phyloP scores from a whole-genome alignment of 2,888 invertebrate species.

The Drosophila bunnanda region DNA sequence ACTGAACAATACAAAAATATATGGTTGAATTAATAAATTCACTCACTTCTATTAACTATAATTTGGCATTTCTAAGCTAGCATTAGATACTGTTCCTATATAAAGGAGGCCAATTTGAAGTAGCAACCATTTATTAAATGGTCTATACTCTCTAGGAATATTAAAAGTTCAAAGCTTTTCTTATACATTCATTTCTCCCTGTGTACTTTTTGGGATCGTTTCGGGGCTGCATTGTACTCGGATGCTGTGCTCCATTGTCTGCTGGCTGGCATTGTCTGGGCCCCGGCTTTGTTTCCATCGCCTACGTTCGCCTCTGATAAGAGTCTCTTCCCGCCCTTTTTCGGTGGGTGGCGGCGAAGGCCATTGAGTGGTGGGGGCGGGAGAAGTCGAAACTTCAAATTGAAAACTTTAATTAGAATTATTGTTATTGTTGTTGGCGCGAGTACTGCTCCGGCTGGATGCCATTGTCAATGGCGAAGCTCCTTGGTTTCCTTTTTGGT shows the following conservation, averaged over 20 bases:
- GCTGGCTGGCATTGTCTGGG: slow-evolving; percentile 65
- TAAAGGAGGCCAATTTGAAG: too few species aligned
- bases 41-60: too few species aligned
- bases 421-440: slow-evolving; percentile 66
- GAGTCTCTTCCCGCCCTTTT: slow-evolving; percentile 46
- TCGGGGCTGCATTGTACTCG: slow-evolving; percentile 66
- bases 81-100: too few species aligned
- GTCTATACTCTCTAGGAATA: not conserved
- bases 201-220: slow-evolving; percentile 23
- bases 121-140: too few species aligned
- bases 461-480: slow-evolving; percentile 57
- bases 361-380: slow-evolving; percentile 17
- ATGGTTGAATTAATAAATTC: too few species aligned
- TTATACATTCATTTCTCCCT: not conserved
- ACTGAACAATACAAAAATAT: too few species aligned
- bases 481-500: slow-evolving; percentile 12
- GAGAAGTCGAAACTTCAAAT: slow-evolving; percentile 69
- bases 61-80: too few species aligned
- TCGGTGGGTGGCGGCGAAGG: slow-evolving; percentile 35
- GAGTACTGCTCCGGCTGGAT: slow-evolving; percentile 37
- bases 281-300: slow-evolving; percentile 63
- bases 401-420: slow-evolving; percentile 81
- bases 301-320: slow-evolving; percentile 64
- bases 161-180: not conserved
- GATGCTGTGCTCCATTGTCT: slow-evolving; percentile 61